phyloP scores from a whole-genome alignment of 2,888 invertebrate species.

The Troides aeacus region DNA sequence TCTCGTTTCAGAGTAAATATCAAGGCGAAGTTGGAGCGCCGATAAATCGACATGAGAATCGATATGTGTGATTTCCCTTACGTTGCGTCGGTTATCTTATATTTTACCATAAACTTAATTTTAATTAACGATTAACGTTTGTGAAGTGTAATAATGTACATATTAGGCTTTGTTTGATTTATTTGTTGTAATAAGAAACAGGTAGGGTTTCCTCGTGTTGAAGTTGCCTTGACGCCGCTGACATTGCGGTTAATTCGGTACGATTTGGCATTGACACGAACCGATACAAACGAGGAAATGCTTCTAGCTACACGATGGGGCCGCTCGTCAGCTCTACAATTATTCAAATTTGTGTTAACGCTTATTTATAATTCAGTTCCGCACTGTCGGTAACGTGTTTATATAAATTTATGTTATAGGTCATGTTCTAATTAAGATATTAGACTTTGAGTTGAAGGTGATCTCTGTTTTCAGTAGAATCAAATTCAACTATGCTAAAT shows the following conservation, averaged over 20 bases:
- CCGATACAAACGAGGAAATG: constrained; percentile 71
- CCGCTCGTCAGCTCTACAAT: constrained; percentile 36
- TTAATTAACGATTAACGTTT: too few species aligned
- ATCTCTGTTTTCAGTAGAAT: constrained; percentile 1
- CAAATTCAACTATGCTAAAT: too few species aligned
- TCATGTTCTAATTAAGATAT: constrained; percentile 16
- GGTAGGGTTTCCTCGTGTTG: constrained; percentile 53
- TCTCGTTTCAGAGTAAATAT: constrained; percentile 62
- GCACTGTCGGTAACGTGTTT: constrained; percentile 14
- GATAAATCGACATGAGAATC: constrained; percentile 45
- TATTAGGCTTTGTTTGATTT: neutral
- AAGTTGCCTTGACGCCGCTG: constrained; percentile 61
- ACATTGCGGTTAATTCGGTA: constrained; percentile 73
- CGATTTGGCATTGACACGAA: constrained; percentile 70
- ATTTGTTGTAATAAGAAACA: neutral
- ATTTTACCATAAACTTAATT: too few species aligned
- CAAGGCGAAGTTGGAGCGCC: constrained; percentile 57
- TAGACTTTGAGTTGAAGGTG: neutral
- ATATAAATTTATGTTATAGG: constrained; percentile 22
- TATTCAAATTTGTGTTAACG: constrained; percentile 31
- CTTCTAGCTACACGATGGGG: constrained; percentile 48
- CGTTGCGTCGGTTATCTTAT: neutral
- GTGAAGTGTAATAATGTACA: too few species aligned
- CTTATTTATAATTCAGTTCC: constrained; percentile 28
- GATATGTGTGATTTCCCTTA: constrained; percentile 8